Base-by-base conservation (phyloP, 2,113 vertebrate species). In the Bubo bubo region DNA sequence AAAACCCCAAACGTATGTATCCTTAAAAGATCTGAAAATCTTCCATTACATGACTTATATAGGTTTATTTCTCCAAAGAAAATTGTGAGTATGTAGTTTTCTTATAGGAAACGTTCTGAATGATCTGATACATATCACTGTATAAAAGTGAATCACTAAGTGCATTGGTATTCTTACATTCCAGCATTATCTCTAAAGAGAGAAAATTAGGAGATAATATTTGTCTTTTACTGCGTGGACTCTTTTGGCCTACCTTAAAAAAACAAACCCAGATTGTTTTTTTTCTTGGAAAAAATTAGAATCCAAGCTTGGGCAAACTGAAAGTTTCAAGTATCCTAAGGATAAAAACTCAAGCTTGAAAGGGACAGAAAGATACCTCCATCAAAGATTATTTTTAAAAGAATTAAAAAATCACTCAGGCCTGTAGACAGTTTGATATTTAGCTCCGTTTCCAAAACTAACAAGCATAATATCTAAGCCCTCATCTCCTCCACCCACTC, bases 361-460 rank as follows among this genome's bases (percentile, higher is more conserved):
- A 90, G 14, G 10, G 4, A 59, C 19, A 17, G 12, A 82, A 66
- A 63, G 34, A 49, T 30, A 24, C 2, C 8, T 16, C 39, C 12
- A 59, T 15, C 12, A 53, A 47, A 62, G 18, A 19, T 12, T 22
- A 32, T 50, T 87, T 27, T 9, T 9, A 80, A 18, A 66, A n/a
- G 14, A 43, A 32, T 22, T 6, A 22, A 4, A 32, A 56, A 55
- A 8, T 0, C 18, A 34, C 5, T 49, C 19, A 53, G 4, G 6
- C 3, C 27, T 35, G 14, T 34, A 26, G 20, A 43, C 5, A 58
- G 8, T 71, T 39, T 59, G 23, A 14, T 83, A 55, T 76, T 71
- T 91, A 8, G n/a, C 7, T 37, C 5, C 30, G 7, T 47, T 79
- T 12, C 34, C 45, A 34, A 56, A 73, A 43, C 3, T 56, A 52